phyloP scores from a whole-genome alignment of 2,113 vertebrate species.

The Urocitellus parryii region DNA sequence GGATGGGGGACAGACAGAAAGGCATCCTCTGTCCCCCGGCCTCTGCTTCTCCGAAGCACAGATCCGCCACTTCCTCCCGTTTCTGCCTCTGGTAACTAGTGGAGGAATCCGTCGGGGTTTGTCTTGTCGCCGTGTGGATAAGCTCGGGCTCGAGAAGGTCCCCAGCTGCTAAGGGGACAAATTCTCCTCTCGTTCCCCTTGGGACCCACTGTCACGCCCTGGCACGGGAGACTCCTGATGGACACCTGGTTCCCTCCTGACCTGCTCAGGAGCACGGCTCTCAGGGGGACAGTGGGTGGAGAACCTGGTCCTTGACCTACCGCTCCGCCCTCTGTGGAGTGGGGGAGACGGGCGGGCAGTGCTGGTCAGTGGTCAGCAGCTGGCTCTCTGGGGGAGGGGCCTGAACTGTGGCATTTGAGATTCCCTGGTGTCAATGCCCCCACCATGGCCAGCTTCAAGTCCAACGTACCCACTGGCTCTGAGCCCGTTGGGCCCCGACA shows the following conservation, averaged over 20 bases:
- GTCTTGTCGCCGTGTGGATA: neutral
- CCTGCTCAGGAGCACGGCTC: neutral
- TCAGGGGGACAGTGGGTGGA: neutral
- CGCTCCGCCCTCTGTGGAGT: no score
- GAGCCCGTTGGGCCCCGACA: neutral
- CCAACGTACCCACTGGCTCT: no score
- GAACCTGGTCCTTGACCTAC: no score
- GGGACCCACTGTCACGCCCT: neutral
- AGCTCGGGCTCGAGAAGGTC: neutral
- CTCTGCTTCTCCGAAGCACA: neutral
- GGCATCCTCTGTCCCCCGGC: neutral
- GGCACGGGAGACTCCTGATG: neutral
- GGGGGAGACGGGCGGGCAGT: neutral
- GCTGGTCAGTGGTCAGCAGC: neutral
- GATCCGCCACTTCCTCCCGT: neutral
- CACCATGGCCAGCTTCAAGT: neutral
- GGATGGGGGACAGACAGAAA: neutral
- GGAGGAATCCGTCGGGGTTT: no score
- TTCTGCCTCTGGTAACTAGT: neutral
- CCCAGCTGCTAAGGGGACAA: neutral
- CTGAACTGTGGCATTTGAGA: neutral
- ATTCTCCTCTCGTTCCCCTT: neutral
- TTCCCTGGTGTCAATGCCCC: neutral
- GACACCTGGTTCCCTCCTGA: neutral
- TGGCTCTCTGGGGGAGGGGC: neutral